Percentiles rank a stretch among this genome's conserved stretches.
Evolutionary conservation across 2,888 invertebrate genomes (phyloP).

Genomic region (Platycnemis pennipes): DNA sequence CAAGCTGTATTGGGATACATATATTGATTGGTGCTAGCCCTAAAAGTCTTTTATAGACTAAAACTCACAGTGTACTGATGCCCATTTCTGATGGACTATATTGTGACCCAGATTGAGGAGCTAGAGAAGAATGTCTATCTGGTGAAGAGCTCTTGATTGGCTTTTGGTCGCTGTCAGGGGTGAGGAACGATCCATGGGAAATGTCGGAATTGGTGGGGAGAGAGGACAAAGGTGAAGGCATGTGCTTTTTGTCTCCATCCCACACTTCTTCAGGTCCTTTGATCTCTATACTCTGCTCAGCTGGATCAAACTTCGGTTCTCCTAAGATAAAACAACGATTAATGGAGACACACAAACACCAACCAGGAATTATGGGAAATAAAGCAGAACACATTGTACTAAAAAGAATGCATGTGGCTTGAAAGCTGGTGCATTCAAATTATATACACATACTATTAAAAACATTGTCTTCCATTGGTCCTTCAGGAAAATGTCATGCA

Average conservation of each 20-base stretch:
- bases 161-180: background rate
- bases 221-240: background rate
- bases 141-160: background rate
- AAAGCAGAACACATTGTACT: background rate
- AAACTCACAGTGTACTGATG: conserved; percentile 35
- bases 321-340: conserved; percentile 37
- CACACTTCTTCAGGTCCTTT: background rate
- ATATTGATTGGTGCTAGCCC: background rate
- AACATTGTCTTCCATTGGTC: background rate
- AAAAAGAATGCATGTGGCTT: background rate
- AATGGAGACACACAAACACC: conserved; percentile 34
- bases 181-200: background rate
- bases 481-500: too few species aligned
- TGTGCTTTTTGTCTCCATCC: background rate
- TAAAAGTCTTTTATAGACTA: background rate
- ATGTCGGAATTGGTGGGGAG: background rate
- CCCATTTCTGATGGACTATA: conserved; percentile 23
- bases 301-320: conserved; percentile 49
- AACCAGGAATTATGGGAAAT: background rate
- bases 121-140: background rate
- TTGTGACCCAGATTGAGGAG: conserved; percentile 19
- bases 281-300: background rate
- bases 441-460: background rate
- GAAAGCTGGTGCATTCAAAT: background rate
- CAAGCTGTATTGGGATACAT: too few species aligned